Base-by-base conservation (phyloP, 2,113 vertebrate genomes). In the Anhinga anhinga region DNA sequence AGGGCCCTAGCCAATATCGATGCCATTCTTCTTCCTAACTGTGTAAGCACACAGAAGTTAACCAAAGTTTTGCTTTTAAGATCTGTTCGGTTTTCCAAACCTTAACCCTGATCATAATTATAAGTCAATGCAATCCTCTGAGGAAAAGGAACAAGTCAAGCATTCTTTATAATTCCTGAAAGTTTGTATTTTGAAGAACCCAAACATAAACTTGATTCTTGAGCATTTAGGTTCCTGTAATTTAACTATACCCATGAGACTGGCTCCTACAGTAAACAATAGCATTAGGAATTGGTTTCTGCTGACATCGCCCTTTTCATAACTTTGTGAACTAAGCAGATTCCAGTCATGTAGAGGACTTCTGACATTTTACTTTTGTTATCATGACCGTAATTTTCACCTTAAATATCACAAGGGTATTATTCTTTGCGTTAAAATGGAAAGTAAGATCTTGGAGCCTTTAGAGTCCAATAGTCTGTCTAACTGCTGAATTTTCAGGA, bases 1-100 rank as follows among this genome's bases (percentile, higher is more conserved):
- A 23, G 12, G 42, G 34, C 14, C 61, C 27, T 55, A 66, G 23
- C 15, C 36, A 17, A 4, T 10, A 21, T 20, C 0, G 0, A 3
- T 52, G 34, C 14, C 56, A 11, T 76, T 61, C 9, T 52, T 88
- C 50, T 66, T 86, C 38, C 42, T 32, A 44, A 25, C 6, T 32
- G 13, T 44, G 15, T 13, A 52, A 61, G 17, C 19, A 32, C 0
- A 1, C 6, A 21, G 27, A 77, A 76, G 15, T 32, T 58, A 44
- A 80, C 2, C 16, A 29, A 62, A 66, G 5, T 59, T 49, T 76
- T n/a, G 1, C 20, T 89, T 76, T 45, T 45, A 55, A 30, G 27
- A 44, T 49, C 38, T 44, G 34, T 36, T 95, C 15, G 6, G 52
- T 89, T 86, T 67, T 81, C 21, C 58, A 80, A 44, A 62, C 30